Base-by-base conservation (phyloP, 2,113 vertebrate genomes). In the Coryphaenoides rupestris region DNA sequence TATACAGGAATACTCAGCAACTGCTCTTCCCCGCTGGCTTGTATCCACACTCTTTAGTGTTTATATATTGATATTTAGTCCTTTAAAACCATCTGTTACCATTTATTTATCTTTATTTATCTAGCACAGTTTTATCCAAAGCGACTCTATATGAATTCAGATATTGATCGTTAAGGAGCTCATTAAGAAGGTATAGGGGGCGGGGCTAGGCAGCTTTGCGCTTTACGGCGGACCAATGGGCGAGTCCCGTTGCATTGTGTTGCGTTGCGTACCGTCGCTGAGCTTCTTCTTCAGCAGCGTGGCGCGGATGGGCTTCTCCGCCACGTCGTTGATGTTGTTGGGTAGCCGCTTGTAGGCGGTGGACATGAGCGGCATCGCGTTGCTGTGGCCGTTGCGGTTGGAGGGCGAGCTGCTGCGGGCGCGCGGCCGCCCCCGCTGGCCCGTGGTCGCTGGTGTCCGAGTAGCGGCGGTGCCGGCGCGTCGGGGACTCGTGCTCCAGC, bases 261-360 rank as follows among this genome's bases (percentile, higher is more conserved):
- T n/a, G n/a, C 33, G 46, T 5, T 74, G 19, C 78, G 84, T 68
- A 98, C 97, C 97, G 54, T 99, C 95, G 0, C 82, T 88, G 58
- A 90, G 76, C 33, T 73, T 92, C 77, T 89, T 90, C 75, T 94
- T 96, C 66, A 93, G 73, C 57, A 99, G 82, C 2, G 94, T 91
- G 0, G 95, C 91, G 0, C 73, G 93, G 69, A 96, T 72, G 0
- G 97, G 96, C 73, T 88, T 93, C 14, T 83, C 86, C 0, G 45
- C 67, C 1, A 85, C 73, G 0, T 93, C 86, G 61, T 79, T 6
- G 91, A 3, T 1, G 61, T 79, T 6, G 91, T 4, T 1, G 19
- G 95, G 93, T 17, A 98, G 85, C 68, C 90, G 83, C 83, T 98
- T 98, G 77, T 93, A 98, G 4, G 93, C 94, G 0, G 95, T 91